A percentile compares a stretch with the other conserved stretches of the same genome.
Evolutionary conservation across 2,113 vertebrate species (phyloP).

Genomic region (Syngnathus floridae): DNA sequence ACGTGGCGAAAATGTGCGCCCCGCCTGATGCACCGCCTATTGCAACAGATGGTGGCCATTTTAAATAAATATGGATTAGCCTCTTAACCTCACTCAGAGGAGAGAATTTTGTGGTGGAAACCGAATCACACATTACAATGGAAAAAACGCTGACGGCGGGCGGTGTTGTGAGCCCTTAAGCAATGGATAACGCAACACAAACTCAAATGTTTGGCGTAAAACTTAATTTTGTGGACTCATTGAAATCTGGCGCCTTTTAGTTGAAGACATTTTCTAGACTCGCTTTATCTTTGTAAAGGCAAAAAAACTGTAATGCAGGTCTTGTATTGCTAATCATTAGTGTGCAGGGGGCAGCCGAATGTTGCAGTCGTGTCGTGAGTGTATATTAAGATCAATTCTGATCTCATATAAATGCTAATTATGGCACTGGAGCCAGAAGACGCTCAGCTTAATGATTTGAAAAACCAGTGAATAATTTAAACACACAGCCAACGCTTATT

Average conservation of each 20-base stretch:
- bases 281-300: neutral
- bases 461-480: neutral
- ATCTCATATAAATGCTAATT: constrained; percentile 12
- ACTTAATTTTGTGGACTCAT: neutral
- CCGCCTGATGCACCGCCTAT: constrained; percentile 38
- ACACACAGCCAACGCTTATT: neutral
- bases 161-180: no score
- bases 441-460: neutral
- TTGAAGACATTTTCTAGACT: neutral
- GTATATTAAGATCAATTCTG: constrained; percentile 7
- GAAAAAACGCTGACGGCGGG: neutral
- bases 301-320: neutral
- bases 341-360: neutral
- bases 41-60: constrained; percentile 63
- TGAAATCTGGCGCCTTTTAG: neutral
- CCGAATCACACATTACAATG: neutral
- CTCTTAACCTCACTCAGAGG: constrained; percentile 36
- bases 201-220: neutral
- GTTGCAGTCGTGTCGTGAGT: neutral
- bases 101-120: constrained; percentile 24
- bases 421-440: neutral
- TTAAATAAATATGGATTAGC: constrained; percentile 62
- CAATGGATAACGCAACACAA: neutral
- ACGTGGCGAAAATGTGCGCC: constrained; percentile 8
- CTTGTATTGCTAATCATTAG: neutral